Evolutionary conservation across 2,113 vertebrate genomes (phyloP).

Genomic region (Archilochus colubris): DNA sequence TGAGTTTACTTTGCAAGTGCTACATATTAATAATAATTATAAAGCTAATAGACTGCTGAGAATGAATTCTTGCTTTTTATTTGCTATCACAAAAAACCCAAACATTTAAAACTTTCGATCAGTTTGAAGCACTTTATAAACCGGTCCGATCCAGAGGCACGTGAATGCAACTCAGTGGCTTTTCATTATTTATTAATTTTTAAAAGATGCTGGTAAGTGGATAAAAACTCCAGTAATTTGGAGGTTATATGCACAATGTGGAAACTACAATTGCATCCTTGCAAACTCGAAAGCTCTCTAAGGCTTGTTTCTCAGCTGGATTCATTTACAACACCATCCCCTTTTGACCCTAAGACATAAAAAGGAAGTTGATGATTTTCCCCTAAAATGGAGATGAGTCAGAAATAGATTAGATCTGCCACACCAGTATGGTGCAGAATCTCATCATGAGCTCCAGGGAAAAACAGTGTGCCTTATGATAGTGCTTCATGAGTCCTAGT

Average conservation of each 20-base stretch:
- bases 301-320: neutral
- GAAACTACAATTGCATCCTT: neutral
- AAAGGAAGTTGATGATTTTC: neutral
- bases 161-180: neutral
- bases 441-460: neutral
- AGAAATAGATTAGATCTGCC: neutral
- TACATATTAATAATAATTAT: conserved; percentile 65
- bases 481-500: neutral
- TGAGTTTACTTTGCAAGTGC: conserved; percentile 43
- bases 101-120: conserved; percentile 1
- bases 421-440: neutral
- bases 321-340: neutral
- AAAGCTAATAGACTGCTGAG: conserved; percentile 38
- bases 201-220: neutral
- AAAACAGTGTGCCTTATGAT: neutral
- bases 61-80: conserved; percentile 30
- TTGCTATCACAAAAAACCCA: neutral
- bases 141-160: neutral
- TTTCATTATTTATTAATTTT: neutral
- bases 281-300: neutral
- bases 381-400: neutral
- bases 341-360: neutral
- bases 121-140: neutral
- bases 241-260: neutral
- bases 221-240: neutral